A percentile compares a stretch with the other conserved stretches of the same genome.
Evolutionary conservation across 37 sponge, comb jelly and placozoan genomes (phyloP).

Genomic region (Cliona cf. orientalis): DNA sequence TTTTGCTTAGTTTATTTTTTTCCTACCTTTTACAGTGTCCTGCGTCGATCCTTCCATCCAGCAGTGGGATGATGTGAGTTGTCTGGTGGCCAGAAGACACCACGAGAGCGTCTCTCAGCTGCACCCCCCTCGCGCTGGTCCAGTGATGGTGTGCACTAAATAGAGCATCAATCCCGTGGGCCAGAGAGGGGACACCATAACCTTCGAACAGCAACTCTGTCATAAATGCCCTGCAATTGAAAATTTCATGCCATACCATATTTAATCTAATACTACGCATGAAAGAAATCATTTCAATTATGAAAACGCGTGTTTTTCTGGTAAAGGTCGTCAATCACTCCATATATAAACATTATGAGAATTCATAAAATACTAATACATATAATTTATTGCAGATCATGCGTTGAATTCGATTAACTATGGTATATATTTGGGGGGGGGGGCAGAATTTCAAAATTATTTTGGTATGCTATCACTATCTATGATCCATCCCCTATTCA

Average conservation of each 20-base stretch:
- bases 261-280: too few species aligned
- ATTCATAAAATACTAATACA: too few species aligned
- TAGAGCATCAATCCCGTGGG: slow-evolving; percentile 90
- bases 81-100: slow-evolving; percentile 84
- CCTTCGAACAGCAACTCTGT: slow-evolving; percentile 92
- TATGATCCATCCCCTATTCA: not conserved
- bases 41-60: slow-evolving; percentile 73
- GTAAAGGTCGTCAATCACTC: too few species aligned
- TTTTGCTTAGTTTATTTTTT: too few species aligned
- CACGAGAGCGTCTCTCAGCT: slow-evolving; percentile 64
- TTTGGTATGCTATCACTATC: not conserved
- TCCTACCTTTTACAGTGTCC: slow-evolving; percentile 71
- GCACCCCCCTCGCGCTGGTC: not conserved
- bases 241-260: slow-evolving; percentile 3
- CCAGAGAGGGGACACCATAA: slow-evolving; percentile 79
- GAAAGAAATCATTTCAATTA: too few species aligned
- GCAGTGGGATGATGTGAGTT: slow-evolving; percentile 84
- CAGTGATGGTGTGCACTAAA: slow-evolving; percentile 75
- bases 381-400: too few species aligned
- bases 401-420: too few species aligned
- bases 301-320: too few species aligned
- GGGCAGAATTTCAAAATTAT: not conserved
- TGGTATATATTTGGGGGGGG: too few species aligned
- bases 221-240: slow-evolving; percentile 65
- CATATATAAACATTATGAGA: too few species aligned